These are phyloP conservation scores for Synodontis membranacea DNA, from an alignment of 2,113 vertebrate species.

Conservation along the genomic window DNA sequence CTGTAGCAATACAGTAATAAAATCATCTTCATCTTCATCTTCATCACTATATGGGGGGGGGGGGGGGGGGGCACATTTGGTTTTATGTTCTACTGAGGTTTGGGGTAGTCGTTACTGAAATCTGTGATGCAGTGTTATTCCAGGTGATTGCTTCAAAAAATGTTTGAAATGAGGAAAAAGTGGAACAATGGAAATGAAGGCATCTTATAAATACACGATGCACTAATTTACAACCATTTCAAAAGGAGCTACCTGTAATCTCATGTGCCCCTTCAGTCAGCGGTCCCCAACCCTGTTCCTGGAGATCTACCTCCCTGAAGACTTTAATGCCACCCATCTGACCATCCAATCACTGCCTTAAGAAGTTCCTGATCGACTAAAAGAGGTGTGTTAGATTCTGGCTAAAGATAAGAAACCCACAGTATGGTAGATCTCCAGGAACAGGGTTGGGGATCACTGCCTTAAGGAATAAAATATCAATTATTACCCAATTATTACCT, in stretches of 20 bases:
- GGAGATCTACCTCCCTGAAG: no score
- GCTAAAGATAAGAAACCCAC: no score
- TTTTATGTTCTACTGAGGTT: background rate
- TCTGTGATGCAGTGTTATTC: background rate
- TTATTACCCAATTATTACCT: background rate
- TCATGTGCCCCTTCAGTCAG: no score
- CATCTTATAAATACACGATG: background rate
- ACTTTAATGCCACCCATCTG: no score
- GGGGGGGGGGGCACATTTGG: background rate
- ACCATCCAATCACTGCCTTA: no score
- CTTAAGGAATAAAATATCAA: background rate
- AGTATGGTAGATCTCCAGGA: no score
- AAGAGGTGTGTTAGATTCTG: no score
- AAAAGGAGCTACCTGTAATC: background rate
- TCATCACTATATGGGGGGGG: background rate
- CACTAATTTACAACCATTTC: conserved; percentile 15
- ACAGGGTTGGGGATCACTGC: no score
- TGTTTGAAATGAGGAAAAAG: background rate
- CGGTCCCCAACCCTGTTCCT: no score
- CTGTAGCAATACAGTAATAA: background rate
- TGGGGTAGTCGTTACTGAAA: background rate
- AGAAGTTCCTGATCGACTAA: no score
- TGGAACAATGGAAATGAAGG: background rate
- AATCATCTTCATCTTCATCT: background rate
- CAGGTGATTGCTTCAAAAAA: background rate